Percentiles rank a stretch among this genome's conserved stretches.
Conservation (phyloP, 2,113 vertebrate species). For the Strix uralensis region DNA sequence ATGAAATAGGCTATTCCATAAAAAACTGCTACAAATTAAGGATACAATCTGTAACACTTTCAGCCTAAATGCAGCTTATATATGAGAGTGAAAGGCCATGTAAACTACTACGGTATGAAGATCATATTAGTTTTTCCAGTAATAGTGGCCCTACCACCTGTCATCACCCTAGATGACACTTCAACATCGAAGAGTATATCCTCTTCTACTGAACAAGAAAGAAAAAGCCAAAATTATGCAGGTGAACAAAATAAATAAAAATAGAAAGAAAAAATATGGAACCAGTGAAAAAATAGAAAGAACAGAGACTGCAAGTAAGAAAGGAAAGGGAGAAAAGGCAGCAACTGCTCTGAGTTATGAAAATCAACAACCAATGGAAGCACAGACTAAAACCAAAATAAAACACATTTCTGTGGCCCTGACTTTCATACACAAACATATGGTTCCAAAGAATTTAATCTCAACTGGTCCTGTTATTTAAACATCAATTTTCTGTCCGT, state of each 20-base stretch:
- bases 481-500: not conserved
- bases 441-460: not conserved
- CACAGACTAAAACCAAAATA: conserved; percentile 21
- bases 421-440: not conserved
- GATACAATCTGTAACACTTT: not conserved
- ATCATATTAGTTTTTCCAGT: not conserved
- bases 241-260: not conserved
- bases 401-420: not conserved
- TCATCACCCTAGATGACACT: not conserved
- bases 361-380: conserved; percentile 22
- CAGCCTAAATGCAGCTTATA: not conserved
- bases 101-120: not conserved
- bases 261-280: not conserved
- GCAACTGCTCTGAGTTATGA: not conserved
- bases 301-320: not conserved
- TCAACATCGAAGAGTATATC: not conserved
- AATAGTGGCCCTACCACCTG: not conserved
- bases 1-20: not conserved
- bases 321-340: not conserved
- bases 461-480: not conserved
- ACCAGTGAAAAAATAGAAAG: not conserved
- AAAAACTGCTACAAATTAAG: not conserved
- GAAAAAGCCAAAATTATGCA: not conserved
- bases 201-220: not conserved
- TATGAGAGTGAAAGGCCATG: not conserved